Base-by-base conservation (phyloP, 1,140 invertebrate species). In the Lutraria rhynchaena region DNA sequence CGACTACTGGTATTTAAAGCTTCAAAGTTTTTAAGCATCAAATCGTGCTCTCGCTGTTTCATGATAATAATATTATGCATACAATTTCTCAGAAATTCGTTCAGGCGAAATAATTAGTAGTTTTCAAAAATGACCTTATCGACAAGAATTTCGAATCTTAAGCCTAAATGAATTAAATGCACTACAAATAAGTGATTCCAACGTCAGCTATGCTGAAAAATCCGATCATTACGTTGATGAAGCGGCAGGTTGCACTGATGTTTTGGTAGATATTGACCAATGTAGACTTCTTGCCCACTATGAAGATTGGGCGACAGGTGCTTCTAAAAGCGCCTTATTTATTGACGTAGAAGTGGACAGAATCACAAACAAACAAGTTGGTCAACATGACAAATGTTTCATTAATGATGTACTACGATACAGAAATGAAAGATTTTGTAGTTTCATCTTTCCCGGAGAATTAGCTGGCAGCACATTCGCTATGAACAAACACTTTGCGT, bases 261-360 rank as follows among this genome's bases (percentile, higher is more conserved):
- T 78, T 13, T 46, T 78, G 9, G 61, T 78, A 15, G 69, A 78
- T 35, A 55, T 7, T 17, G 46, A 57, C 17, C 15, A 37, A 22
- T 65, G 37, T 37, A 35, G 63, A 67, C 9, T 78, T 3, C 37
- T 78, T 13, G 75, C 29, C 5, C 75, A 78, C 57, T 69, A 78
- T 57, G 75, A 78, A 22, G 75, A 78, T 53, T 78, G 75, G 75
- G 27, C 15, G 22, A 9, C 24, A 2, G 75, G 55, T 22, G 75
- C 69, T 24, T 11, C 33, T 17, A 19, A 29, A 15, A 19, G n/a
- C 9, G 49, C 65, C 1, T 63, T 27, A 17, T 41, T 78, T 7
- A 29, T 65, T 1, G 41, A 65, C 17, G 61, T 65, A 46, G 37
- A 65, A 5, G 5, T 65, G 27, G 35, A 65, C 11, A 65, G 22